Evolutionary conservation across 1,140 invertebrate genomes (phyloP), one percentile per base, ranked within the genome.

Genomic region (Triops cancriformis): DNA sequence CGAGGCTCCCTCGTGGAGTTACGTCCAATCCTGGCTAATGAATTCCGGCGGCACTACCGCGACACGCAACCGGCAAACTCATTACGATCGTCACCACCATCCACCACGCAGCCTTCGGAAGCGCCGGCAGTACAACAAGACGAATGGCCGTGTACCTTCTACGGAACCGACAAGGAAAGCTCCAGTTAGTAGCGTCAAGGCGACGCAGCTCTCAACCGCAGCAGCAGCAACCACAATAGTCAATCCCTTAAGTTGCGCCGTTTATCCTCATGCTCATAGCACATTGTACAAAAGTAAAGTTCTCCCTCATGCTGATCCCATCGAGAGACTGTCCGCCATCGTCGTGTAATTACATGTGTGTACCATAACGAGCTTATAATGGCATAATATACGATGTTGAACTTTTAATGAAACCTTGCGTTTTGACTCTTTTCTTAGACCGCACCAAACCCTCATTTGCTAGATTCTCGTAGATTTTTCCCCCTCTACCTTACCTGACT

Each of bases 11-110:
- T 43, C 77, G 6, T 78, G 77, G 77, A 78, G 74, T 73, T 78
- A 78, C 73, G 77, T 78, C 23, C 77, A 78, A 18, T 73, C 77
- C 12, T 78, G 77, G 77, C 27, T 78, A 45, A 42, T 78, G 72
- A 78, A 78, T 41, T 72, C 77, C 11, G 73, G 31, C 73, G 73
- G 12, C 73, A 45, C 77, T 12, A 18, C 72, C 73, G 9, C 77
- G n/a, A 26, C 72, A 23, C 10, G 64, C 72, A 42, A 10, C 51
- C 51, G 23, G 2, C 51, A n/a, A 64, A 23, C 51, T 64, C 51
- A 64, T 64, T 23, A 64, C 23, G 18, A 64, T 64, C 51, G 23
- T n/a, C 51, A 64, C 14, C 9, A 23, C 10, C 45, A 64, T 64
- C 51, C 9, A 2, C 51, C 14, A 64, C 51, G 23, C 7, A 64